Evolutionary conservation across 2,113 vertebrate genomes (phyloP), one percentile per base, ranked within the genome.

Genomic region (Mormyrus lacerda): DNA sequence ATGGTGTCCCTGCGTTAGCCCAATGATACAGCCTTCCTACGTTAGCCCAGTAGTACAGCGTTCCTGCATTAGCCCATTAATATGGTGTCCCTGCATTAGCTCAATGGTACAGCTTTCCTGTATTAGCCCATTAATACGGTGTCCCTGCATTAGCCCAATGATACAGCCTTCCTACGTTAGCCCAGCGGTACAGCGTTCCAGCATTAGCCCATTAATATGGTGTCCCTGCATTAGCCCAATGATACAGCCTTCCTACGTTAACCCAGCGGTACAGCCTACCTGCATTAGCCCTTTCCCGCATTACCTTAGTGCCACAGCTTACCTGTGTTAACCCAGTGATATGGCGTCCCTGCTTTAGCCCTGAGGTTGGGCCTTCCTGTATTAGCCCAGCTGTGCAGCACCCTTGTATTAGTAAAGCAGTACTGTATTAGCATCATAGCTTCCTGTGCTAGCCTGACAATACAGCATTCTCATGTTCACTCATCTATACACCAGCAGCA

Each of bases 231-330:
- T 55, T 58, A 58, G 55, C 55, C 4, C 47, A 48, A 2, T 8
- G 19, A 19, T 24, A 24, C 1, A 2, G 53, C 1, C 3, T 55
- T 3, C 53, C 53, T 55, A 19, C 53, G 3, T 55, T 55, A 55
- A 19, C 53, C 4, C 19, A 55, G 19, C 21, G 0, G 1, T 55
- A 24, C 21, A n/a, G 42, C 15, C 92, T 92, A 90, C 91, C 55
- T 92, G 93, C 92, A 91, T 91, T 58, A 91, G 91, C 92, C n/a
- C n/a, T n/a, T n/a, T n/a, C 91, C 55, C 91, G 93, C 92, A 91
- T 91, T 58, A 91, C 90, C 92, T n/a, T n/a, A 73, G 10, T 31
- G 11, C 3, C n/a, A 31, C 11, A 31, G 31, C 31, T 31, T 61
- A 3, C n/a, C 65, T 73, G 27, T 31, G 65, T 35, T 35, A 73